Evolutionary conservation across 2,797 vertebrate species (phyloP).

Genomic region (Synanceia verrucosa): DNA sequence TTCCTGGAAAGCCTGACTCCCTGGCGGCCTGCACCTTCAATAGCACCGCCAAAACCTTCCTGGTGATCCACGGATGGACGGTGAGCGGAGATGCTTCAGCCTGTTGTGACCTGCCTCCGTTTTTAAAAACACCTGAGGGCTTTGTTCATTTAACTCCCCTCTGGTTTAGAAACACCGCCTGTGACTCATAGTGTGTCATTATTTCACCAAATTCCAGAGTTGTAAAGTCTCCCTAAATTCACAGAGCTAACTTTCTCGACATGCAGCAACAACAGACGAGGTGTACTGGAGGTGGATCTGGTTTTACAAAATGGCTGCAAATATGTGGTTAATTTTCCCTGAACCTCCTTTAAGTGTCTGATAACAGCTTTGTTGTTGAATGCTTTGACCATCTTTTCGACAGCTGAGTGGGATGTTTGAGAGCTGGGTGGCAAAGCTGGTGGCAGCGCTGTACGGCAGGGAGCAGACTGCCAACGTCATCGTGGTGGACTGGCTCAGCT

Average conservation of each 20-base stretch:
- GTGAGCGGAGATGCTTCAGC: conserved; percentile 63
- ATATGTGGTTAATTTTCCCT: not conserved
- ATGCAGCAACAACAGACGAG: not conserved
- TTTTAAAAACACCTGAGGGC: not conserved
- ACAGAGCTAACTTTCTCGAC: not conserved
- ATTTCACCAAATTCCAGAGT: conserved; percentile 1
- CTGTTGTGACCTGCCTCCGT: conserved; percentile 39
- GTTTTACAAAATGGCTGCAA: not conserved
- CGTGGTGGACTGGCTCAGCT: conserved; percentile 84
- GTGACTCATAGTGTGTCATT: not conserved
- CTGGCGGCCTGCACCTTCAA: conserved; percentile 80
- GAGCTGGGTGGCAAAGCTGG: conserved; percentile 84
- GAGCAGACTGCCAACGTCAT: conserved; percentile 82
- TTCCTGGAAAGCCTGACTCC: conserved; percentile 70
- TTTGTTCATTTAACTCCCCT: conserved; percentile 13
- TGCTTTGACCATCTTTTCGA: not conserved
- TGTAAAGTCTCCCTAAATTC: not conserved
- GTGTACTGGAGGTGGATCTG: not conserved
- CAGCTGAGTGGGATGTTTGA: conserved; percentile 86
- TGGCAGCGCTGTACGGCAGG: conserved; percentile 79
- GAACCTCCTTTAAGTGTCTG: not conserved
- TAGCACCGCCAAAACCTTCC: conserved; percentile 82
- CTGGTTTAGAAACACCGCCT: not conserved
- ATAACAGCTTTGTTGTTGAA: not conserved
- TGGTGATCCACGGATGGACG: conserved; percentile 88